These are phyloP conservation scores for Andrena camellia DNA, from an alignment of 2,888 invertebrate genomes.

Conservation along the genomic window DNA sequence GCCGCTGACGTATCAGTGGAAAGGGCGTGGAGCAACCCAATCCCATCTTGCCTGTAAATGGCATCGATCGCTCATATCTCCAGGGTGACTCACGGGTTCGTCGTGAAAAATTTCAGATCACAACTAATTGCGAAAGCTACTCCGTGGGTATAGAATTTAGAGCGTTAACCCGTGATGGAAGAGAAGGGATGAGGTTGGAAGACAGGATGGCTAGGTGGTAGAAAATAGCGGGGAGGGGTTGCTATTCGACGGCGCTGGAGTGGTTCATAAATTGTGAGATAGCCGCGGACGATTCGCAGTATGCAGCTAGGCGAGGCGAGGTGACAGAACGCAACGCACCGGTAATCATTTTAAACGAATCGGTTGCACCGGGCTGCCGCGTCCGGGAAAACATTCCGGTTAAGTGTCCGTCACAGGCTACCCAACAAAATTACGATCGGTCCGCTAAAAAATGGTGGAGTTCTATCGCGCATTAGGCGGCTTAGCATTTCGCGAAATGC, in stretches of 20 bases:
- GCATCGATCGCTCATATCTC: not conserved
- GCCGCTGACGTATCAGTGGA: not conserved
- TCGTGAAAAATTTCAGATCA: not conserved
- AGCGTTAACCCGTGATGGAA: too few relatives aligned
- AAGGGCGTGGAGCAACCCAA: not conserved
- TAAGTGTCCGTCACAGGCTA: conserved; percentile 31
- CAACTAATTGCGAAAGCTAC: too few relatives aligned
- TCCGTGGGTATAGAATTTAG: too few relatives aligned
- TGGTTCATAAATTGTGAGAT: conserved; percentile 67
- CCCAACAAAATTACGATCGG: conserved; percentile 29
- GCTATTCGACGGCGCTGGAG: too few relatives aligned
- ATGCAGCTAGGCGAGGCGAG: not conserved
- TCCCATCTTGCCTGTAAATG: too few relatives aligned
- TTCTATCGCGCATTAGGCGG: conserved; percentile 48
- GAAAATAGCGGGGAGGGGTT: too few relatives aligned
- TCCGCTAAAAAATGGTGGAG: conserved; percentile 28
- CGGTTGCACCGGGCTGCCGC: not conserved
- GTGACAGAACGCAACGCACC: conserved; percentile 41
- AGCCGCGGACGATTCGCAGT: conserved; percentile 48
- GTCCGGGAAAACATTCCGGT: conserved; percentile 41
- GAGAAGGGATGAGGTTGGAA: too few relatives aligned
- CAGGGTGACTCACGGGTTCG: not conserved
- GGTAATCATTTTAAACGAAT: conserved; percentile 66
- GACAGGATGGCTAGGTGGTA: too few relatives aligned
- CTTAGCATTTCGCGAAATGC: conserved; percentile 32